A percentile compares a stretch with the other conserved stretches of the same genome.
These are phyloP conservation scores for Vimba vimba DNA, from an alignment of 2,113 vertebrate species.

Conservation along the genomic window DNA sequence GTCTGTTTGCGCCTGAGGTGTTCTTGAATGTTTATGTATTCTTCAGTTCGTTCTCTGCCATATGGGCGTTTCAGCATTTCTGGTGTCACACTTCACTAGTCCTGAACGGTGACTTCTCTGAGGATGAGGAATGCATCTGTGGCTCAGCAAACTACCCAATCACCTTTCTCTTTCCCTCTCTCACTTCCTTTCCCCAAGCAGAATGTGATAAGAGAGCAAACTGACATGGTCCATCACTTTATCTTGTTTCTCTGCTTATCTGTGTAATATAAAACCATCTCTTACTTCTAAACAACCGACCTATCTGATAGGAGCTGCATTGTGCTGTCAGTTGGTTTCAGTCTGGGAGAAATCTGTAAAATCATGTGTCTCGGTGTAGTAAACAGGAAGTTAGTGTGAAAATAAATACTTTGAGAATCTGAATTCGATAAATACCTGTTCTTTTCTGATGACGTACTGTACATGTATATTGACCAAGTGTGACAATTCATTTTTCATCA, in stretches of 20 bases:
- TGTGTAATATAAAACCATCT: slow-evolving; percentile 67
- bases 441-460: background rate
- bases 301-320: slow-evolving; percentile 33
- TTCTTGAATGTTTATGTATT: slow-evolving; percentile 45
- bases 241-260: slow-evolving; percentile 72
- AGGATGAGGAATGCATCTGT: slow-evolving; percentile 40
- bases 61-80: slow-evolving; percentile 43
- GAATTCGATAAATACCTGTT: slow-evolving; percentile 33
- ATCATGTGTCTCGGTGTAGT: background rate
- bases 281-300: slow-evolving; percentile 62
- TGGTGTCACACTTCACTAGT: slow-evolving; percentile 49
- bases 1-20: slow-evolving; percentile 28
- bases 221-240: slow-evolving; percentile 63
- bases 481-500: slow-evolving; percentile 33
- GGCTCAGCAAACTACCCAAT: slow-evolving; percentile 4
- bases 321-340: background rate
- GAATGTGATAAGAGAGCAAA: slow-evolving; percentile 61
- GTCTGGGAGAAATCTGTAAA: background rate
- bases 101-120: slow-evolving; percentile 44
- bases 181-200: slow-evolving; percentile 42
- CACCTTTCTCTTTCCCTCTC: slow-evolving; percentile 4
- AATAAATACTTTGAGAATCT: background rate
- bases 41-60: slow-evolving; percentile 36
- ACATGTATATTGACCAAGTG: slow-evolving; percentile 16
- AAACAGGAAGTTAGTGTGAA: background rate